Base-by-base conservation (phyloP, 2,797 vertebrate species). In the Alectoris magna region DNA sequence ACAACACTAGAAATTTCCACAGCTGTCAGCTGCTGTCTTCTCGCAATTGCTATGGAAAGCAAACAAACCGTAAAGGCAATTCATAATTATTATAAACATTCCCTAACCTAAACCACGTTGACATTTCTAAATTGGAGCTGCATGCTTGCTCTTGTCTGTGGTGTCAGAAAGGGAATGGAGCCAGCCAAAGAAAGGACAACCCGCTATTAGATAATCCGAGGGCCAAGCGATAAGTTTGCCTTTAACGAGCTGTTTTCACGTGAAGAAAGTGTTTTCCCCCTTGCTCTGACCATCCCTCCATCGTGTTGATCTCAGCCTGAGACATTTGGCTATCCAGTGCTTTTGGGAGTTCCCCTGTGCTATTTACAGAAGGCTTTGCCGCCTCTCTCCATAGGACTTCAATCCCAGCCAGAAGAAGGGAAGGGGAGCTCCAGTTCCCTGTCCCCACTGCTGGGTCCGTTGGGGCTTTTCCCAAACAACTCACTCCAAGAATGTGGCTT, bases 1-100 rank as follows among this genome's bases (percentile, higher is more conserved):
- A 49, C 83, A 69, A 13, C 78, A 67, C 69, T 34, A 95, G 83
- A n/a, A 93, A 90, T 86, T 81, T 88, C 94, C 85, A 66, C 93
- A 95, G 93, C 87, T 96, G 93, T 92, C 96, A 97, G 91, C 90
- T 95, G 83, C 95, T 93, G 93, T 91, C 91, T 92, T 88, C 91
- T 93, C 5, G 1, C 91, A 80, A 95, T 86, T 91, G 90, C 87
- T 95, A 88, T 87, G 84, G 90, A 94, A 94, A 97, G 91, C 93
- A 96, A 96, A 96, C 87, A 96, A 96, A 95, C 94, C 64, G 49
- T 94, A 95, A 94, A 93, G 87, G 81, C 93, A 90, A 86, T 84
- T 95, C 84, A 36, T 82, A 91, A 95, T 93, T 95, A 94, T 94
- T 96, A 89, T 76, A 97, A 96, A 94, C 90, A 91, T 74, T 94